Conservation (phyloP, 2,113 vertebrate genomes). For the Xiphophorus maculatus region DNA sequence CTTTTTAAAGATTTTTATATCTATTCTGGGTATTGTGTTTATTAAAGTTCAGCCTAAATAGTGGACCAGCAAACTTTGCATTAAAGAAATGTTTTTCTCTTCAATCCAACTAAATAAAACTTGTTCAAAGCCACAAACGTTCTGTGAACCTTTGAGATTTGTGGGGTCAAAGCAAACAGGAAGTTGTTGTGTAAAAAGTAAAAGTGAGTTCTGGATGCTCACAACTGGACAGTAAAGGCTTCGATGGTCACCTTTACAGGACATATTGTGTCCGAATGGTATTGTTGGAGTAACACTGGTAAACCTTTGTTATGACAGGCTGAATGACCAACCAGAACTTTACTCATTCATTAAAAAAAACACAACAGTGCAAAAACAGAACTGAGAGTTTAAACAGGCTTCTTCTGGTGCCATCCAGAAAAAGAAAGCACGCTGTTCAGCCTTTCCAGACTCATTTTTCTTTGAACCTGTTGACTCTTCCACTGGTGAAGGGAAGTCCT, state of each 20-base stretch:
- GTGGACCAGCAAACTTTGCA: too few relatives aligned
- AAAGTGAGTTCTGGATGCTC: constrained; percentile 11
- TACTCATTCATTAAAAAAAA: constrained; percentile 56
- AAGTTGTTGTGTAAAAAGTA: neutral
- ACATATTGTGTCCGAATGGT: constrained; percentile 22
- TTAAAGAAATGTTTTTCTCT: too few relatives aligned
- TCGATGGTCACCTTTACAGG: constrained; percentile 10
- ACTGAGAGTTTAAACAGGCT: neutral
- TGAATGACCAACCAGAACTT: constrained; percentile 67
- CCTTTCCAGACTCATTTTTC: constrained; percentile 47
- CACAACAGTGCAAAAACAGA: neutral
- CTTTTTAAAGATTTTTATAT: too few relatives aligned
- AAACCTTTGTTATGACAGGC: constrained; percentile 37
- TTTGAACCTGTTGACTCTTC: constrained; percentile 18
- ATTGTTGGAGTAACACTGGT: constrained; percentile 32
- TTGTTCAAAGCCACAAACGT: too few relatives aligned
- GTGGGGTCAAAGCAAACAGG: too few relatives aligned
- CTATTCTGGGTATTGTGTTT: too few relatives aligned
- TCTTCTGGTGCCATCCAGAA: constrained; percentile 46
- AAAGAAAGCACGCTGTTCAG: neutral
- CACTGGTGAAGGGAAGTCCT: neutral
- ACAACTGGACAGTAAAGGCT: constrained; percentile 11
- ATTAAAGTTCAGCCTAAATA: too few relatives aligned
- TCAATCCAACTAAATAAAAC: too few relatives aligned
- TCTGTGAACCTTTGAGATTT: too few relatives aligned